Evolutionary conservation across 2,113 vertebrate genomes (phyloP), one percentile per base, ranked within the genome.

Genomic region (Vulpes ferrilata): DNA sequence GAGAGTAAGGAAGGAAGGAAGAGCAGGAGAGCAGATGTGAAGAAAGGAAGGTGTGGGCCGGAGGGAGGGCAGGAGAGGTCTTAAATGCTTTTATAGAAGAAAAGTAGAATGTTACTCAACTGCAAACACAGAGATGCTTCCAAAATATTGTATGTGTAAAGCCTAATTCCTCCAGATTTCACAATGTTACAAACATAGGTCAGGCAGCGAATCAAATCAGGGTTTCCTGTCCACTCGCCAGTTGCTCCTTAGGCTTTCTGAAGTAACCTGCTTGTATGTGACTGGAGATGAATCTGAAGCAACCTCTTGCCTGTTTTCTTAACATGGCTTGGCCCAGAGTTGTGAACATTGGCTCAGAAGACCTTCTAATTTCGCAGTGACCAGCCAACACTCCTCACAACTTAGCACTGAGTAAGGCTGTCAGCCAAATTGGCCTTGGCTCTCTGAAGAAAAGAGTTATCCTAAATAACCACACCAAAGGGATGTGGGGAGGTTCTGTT

Each of bases 301-400:
- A 97, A 82, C 78, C 27, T 62, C 27, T 30, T 27, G 86, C 55
- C 88, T 95, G 87, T 97, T 96, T 98, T 78, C 78, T 69, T 97
- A 96, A 35, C 43, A 43, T 27, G 92, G 80, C 32, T 96, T 96
- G 94, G 98, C 95, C 5, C 19, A 22, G 48, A 80, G 30, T 84
- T 53, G 97, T 76, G 5, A 95, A 30, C 30, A 5, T 83, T 93
- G 79, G 98, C 97, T 96, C 27, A 43, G 93, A 91, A 67, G 93
- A 51, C 55, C 95, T 43, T 43, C 43, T 51, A 25, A 59, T 62
- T 96, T 85, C 81, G 16, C 20, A 83, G 62, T 53, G 59, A 96
- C 96, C 55, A 88, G 59, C 84, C 59, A 96, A 96, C 93, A 13
- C 22, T 35, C 80, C 94, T 86, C 74, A 53, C 64, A 89, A n/a